Percentiles rank a stretch among this genome's conserved stretches.
Evolutionary conservation across 2,113 vertebrate species (phyloP).

Genomic region (Emydocephalus ijimae): DNA sequence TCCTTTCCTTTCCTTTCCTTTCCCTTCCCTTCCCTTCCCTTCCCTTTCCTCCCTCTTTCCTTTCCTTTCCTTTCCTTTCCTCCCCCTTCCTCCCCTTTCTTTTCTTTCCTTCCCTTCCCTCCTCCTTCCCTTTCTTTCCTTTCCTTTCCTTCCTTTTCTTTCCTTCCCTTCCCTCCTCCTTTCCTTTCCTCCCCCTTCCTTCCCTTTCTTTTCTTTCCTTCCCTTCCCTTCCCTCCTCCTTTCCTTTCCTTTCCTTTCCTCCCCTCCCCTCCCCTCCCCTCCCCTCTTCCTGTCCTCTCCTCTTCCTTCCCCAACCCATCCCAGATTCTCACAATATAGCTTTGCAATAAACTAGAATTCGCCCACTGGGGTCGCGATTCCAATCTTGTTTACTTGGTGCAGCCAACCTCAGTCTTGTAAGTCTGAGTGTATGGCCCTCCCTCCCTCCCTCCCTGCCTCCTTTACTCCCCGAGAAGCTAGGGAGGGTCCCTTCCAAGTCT

Average conservation of each 20-base stretch:
- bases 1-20: rapidly evolving
- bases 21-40: no score
- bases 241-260: no score
- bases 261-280: no score
- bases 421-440: not conserved
- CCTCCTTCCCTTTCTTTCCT: no score
- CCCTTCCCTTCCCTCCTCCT: no score
- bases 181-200: no score
- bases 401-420: not conserved
- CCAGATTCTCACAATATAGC: not conserved
- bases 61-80: rapidly evolving
- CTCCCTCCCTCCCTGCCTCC: not conserved
- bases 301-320: no score
- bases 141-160: rapidly evolving
- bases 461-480: not conserved
- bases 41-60: no score
- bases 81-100: rapidly evolving
- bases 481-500: not conserved
- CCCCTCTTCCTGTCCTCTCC: no score
- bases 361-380: not conserved
- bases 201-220: no score
- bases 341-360: not conserved
- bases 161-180: no score
- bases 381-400: not conserved
- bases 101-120: rapidly evolving